Base-by-base conservation (phyloP, 2,888 invertebrate species). In the Petrophora chlorosata region DNA sequence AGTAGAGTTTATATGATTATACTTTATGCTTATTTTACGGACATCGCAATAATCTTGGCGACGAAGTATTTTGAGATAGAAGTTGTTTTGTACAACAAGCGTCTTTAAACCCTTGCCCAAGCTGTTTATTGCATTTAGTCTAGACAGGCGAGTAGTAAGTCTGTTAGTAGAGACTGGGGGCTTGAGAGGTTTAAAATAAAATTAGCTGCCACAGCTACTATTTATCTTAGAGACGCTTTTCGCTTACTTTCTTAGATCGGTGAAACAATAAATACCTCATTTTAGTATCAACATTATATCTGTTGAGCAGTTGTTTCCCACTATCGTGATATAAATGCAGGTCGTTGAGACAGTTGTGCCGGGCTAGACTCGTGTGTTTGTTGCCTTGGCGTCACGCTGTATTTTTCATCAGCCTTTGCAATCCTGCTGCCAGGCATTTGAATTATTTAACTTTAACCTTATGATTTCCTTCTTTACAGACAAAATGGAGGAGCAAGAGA, bases 401-500 rank as follows among this genome's bases (percentile, higher is more conserved):
- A n/a, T n/a, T n/a, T n/a, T n/a, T n/a, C n/a, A n/a, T n/a, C n/a
- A n/a, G n/a, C n/a, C n/a, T n/a, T n/a, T n/a, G n/a, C n/a, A n/a
- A n/a, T n/a, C n/a, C n/a, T n/a, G n/a, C n/a, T n/a, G n/a, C n/a
- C n/a, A n/a, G n/a, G n/a, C n/a, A n/a, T n/a, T n/a, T n/a, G n/a
- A n/a, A n/a, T n/a, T n/a, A n/a, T n/a, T n/a, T n/a, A n/a, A n/a
- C n/a, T n/a, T n/a, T 42, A 3, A 45, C 3, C 1, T 15, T 12
- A 5, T 25, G 7, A 17, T 33, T 59, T 1, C 36, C 32, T 38
- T 25, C 72, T 58, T 56, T 79, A 73, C 83, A 89, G 88, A 42
- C 69, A 79, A 61, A 55, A 88, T 88, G 88, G 88, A 87, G 79
- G 89, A 87, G 63, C 79, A 81, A 64, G 86, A 85, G 66, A 77